Evolutionary conservation across 2,888 invertebrate genomes (phyloP).

Genomic region (Meghimatium bilineatum): DNA sequence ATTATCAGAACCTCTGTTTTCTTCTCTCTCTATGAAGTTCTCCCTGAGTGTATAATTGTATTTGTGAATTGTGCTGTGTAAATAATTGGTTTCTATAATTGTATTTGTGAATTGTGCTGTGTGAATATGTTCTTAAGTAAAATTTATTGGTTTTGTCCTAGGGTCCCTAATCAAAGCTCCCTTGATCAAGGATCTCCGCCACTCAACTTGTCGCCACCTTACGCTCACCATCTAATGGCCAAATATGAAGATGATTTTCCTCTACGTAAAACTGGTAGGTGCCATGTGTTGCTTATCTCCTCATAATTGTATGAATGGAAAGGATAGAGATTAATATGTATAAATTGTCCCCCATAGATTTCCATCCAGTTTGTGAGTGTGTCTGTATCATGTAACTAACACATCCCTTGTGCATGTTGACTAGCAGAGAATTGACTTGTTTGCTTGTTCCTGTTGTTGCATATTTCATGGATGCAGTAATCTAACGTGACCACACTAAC

Average conservation of each 20-base stretch:
- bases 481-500: neutral
- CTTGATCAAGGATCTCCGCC: slow-evolving; percentile 75
- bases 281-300: neutral
- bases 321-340: neutral
- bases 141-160: neutral
- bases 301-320: neutral
- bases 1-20: no score
- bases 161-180: slow-evolving; percentile 64
- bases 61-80: no score
- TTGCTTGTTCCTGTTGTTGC: slow-evolving; percentile 1
- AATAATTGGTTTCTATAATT: no score
- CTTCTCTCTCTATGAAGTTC: no score
- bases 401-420: neutral
- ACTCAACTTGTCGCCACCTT: slow-evolving; percentile 77
- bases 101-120: no score
- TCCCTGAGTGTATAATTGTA: no score
- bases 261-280: slow-evolving; percentile 92
- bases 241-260: slow-evolving; percentile 89
- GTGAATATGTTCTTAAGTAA: neutral
- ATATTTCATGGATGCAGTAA: neutral
- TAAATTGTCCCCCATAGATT: neutral
- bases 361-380: neutral
- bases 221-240: slow-evolving; percentile 77
- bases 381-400: neutral
- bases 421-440: neutral